A percentile compares a stretch with the other conserved stretches of the same genome.
phyloP scores from a whole-genome alignment of 2,888 invertebrate genomes.

The Callyntrura sp. region DNA sequence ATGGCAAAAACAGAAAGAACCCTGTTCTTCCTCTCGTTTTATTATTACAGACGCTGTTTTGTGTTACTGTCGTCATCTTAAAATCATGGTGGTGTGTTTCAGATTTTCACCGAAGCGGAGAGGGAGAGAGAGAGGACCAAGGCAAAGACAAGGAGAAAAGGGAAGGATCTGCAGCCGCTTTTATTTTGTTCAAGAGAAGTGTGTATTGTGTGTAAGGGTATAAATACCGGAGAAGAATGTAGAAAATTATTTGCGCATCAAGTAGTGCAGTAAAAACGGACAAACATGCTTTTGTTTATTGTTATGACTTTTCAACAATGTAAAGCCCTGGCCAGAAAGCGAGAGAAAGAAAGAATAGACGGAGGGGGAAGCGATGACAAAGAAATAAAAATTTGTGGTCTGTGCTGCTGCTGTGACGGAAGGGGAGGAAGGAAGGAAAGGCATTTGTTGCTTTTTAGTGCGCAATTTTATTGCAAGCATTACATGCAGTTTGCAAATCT shows the following conservation, averaged over 20 bases:
- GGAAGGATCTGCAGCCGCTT: neutral
- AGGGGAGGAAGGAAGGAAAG: slow-evolving; percentile 6
- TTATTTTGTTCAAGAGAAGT: too few species aligned
- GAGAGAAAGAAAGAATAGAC: neutral
- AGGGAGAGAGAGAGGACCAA: neutral
- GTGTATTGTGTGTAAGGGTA: too few species aligned
- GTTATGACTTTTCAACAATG: neutral
- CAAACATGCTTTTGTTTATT: neutral
- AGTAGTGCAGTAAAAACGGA: neutral
- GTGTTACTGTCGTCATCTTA: neutral
- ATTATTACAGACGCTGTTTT: neutral
- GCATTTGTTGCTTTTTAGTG: neutral
- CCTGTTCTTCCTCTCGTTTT: neutral
- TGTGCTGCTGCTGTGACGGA: neutral
- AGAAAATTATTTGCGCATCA: slow-evolving; percentile 69
- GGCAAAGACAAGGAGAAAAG: neutral
- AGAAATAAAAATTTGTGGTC: neutral
- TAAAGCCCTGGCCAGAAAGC: neutral
- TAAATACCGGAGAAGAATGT: slow-evolving; percentile 11
- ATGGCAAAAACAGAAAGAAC: neutral
- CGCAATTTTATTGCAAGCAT: neutral
- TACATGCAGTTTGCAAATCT: neutral
- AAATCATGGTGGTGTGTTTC: neutral
- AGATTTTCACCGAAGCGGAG: neutral
- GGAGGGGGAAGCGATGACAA: neutral